Conservation (phyloP, 2,113 vertebrate genomes). For the Diadophis punctatus region DNA sequence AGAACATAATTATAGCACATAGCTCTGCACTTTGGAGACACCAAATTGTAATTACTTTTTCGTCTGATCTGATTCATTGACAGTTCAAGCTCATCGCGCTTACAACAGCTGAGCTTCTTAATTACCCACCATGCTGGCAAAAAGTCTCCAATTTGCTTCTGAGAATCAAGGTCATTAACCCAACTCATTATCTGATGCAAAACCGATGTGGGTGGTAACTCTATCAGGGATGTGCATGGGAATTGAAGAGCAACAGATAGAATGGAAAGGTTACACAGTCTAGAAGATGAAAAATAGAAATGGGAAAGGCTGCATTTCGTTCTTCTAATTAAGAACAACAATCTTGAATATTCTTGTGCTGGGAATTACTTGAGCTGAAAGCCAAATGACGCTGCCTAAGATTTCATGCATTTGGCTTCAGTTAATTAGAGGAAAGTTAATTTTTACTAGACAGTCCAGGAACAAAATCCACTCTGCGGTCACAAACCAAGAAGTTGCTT, state of each 20-base stretch:
- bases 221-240: not conserved
- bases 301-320: not conserved
- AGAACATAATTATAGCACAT: constrained; percentile 31
- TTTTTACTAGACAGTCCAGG: not conserved
- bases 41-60: constrained; percentile 54
- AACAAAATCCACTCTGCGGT: not conserved
- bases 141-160: constrained; percentile 51
- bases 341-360: not conserved
- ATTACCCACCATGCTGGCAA: constrained; percentile 56
- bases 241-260: not conserved
- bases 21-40: constrained; percentile 37
- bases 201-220: constrained; percentile 38
- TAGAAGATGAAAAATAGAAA: constrained; percentile 20
- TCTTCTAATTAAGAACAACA: not conserved
- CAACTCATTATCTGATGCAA: constrained; percentile 49
- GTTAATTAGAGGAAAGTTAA: not conserved
- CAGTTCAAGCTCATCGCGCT: constrained; percentile 49
- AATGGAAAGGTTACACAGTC: not conserved
- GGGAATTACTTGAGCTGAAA: not conserved
- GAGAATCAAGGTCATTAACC: constrained; percentile 57
- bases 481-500: not conserved
- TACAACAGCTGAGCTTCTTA: constrained; percentile 62
- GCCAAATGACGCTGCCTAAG: not conserved
- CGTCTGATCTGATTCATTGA: constrained; percentile 30
- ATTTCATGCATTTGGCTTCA: not conserved